Evolutionary conservation across 2,113 vertebrate species (phyloP).

Genomic region (Oostethus manadensis): DNA sequence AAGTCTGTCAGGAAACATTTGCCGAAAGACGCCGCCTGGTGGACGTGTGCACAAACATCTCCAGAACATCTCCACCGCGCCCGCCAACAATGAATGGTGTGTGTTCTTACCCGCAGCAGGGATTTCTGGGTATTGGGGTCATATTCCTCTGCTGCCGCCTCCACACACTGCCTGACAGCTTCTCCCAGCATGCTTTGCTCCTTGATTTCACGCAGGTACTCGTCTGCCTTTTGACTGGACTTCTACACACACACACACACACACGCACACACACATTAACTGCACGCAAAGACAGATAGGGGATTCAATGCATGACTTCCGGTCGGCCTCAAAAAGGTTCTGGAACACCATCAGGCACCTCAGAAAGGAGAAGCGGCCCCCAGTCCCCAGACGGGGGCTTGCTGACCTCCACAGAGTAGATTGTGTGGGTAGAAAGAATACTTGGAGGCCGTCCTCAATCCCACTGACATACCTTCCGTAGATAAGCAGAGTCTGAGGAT

Average conservation of each 20-base stretch:
- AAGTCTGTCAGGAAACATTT: slow-evolving; percentile 64
- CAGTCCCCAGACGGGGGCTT: no score
- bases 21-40: slow-evolving; percentile 61
- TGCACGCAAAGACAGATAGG: neutral
- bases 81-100: neutral
- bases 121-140: slow-evolving; percentile 84
- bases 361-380: no score
- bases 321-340: no score
- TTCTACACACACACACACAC: slow-evolving; percentile 71
- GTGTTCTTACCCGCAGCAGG: slow-evolving; percentile 79
- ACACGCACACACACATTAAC: neutral
- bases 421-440: no score
- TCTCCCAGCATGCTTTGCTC: slow-evolving; percentile 80
- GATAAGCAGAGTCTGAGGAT: no score
- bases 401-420: no score
- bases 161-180: slow-evolving; percentile 87
- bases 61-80: neutral
- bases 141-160: slow-evolving; percentile 86
- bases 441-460: no score
- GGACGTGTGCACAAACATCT: neutral
- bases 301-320: no score
- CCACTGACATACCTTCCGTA: no score
- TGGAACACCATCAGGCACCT: no score
- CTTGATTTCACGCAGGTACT: slow-evolving; percentile 93
- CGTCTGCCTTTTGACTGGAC: slow-evolving; percentile 93